Conservation (phyloP, 2,113 vertebrate genomes). For the Tichodroma muraria region DNA sequence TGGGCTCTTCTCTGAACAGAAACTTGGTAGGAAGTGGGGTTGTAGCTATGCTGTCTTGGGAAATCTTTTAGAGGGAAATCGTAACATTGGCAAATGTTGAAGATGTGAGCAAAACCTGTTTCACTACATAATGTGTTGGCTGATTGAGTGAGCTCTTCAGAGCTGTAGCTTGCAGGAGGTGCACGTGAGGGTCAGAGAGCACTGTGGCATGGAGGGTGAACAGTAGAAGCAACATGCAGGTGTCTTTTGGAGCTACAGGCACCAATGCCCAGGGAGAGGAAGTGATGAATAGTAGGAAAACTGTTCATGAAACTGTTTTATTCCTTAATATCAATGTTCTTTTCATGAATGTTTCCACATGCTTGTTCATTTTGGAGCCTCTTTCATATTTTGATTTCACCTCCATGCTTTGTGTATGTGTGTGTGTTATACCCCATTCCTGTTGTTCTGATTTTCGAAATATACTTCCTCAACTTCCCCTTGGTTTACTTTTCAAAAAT, state of each 20-base stretch:
- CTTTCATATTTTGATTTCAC: not conserved
- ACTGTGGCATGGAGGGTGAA: not conserved
- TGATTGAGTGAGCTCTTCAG: not conserved
- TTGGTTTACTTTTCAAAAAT: not conserved
- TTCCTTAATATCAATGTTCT: not conserved
- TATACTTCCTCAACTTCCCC: not conserved
- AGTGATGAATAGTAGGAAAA: not conserved
- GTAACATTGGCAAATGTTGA: not conserved
- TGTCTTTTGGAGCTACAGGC: not conserved
- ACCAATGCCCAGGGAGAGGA: not conserved
- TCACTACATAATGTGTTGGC: rapidly evolving
- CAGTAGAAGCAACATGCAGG: not conserved
- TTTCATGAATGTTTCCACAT: not conserved
- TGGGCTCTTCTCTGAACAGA: not conserved
- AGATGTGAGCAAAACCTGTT: not conserved
- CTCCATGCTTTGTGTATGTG: not conserved
- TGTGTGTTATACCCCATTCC: not conserved
- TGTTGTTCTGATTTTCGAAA: not conserved
- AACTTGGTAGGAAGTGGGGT: not conserved
- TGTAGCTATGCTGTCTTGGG: not conserved
- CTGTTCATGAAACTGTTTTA: not conserved
- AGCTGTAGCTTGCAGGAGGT: not conserved
- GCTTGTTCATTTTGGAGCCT: not conserved
- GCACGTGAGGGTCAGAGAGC: not conserved
- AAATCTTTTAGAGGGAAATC: not conserved